Percentiles rank a stretch among this genome's conserved stretches.
phyloP scores from a whole-genome alignment of 2,797 vertebrate genomes.

The Knipowitschia caucasica region DNA sequence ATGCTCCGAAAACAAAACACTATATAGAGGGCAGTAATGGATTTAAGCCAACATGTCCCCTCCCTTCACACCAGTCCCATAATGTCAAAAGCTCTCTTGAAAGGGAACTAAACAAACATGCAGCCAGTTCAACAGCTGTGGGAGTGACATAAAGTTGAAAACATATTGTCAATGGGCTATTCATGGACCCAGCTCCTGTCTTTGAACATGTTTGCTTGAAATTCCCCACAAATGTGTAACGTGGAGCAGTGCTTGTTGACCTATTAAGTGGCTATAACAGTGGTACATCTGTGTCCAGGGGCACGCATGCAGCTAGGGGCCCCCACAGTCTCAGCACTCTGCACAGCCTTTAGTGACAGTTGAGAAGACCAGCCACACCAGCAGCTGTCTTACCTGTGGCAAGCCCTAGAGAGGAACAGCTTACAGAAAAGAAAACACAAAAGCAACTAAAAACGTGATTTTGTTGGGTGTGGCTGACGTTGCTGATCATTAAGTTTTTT shows the following conservation, averaged over 20 bases:
- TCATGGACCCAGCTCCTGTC: conserved; percentile 35
- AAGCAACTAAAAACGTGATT: conserved; percentile 20
- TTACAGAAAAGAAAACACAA: conserved; percentile 6
- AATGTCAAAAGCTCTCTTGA: conserved; percentile 26
- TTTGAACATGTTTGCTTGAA: conserved; percentile 74
- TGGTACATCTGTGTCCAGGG: conserved; percentile 62
- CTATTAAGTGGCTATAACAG: conserved; percentile 52
- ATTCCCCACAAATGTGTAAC: conserved; percentile 70
- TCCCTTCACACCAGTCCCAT: conserved; percentile 37
- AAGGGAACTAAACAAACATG: conserved; percentile 39
- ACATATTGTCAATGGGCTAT: conserved; percentile 27
- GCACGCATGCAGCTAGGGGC: conserved; percentile 38
- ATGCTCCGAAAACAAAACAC: conserved; percentile 54
- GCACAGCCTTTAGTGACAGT: conserved; percentile 71
- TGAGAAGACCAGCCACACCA: conserved; percentile 42
- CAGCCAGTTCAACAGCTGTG: conserved; percentile 39
- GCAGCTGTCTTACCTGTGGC: conserved; percentile 59
- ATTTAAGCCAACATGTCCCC: conserved; percentile 37
- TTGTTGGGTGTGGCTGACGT: conserved; percentile 61
- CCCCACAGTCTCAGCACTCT: conserved; percentile 22
- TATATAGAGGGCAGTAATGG: conserved; percentile 50
- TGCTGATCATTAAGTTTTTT: conserved; percentile 33
- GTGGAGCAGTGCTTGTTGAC: conserved; percentile 40
- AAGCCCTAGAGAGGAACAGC: conserved; percentile 15
- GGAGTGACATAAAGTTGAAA: conserved; percentile 19